Evolutionary conservation across 2,888 invertebrate species (phyloP).

Genomic region (Noctua janthina): DNA sequence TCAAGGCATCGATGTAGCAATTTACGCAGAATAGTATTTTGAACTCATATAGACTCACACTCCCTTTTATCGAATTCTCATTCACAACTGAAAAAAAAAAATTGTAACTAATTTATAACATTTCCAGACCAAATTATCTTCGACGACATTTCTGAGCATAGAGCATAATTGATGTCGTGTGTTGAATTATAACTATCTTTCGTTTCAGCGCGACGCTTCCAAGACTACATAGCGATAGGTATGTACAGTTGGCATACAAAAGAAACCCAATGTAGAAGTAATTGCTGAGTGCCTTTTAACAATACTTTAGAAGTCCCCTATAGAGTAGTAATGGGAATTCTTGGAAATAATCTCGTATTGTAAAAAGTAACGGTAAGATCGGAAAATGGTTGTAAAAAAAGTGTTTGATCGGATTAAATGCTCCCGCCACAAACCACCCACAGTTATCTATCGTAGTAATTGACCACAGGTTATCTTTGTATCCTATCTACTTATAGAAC

Average conservation of each 20-base stretch:
- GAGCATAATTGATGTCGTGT: too few relatives aligned
- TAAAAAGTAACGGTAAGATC: conserved; percentile 8
- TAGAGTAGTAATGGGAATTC: background rate
- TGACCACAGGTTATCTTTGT: conserved; percentile 12
- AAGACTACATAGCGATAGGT: background rate
- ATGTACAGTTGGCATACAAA: background rate
- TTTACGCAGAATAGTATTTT: too few relatives aligned
- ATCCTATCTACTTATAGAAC: background rate
- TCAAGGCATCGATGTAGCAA: too few relatives aligned
- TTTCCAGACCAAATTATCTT: background rate
- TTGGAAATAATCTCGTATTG: background rate
- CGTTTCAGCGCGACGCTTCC: background rate
- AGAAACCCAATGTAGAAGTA: background rate
- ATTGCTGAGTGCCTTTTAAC: background rate
- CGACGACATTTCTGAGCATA: background rate
- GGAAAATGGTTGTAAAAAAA: conserved; percentile 20
- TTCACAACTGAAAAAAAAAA: background rate
- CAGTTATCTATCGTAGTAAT: background rate
- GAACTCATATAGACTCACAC: too few relatives aligned
- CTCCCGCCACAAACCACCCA: background rate
- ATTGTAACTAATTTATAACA: background rate
- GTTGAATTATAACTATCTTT: background rate
- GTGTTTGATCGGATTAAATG: background rate
- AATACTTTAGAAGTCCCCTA: background rate
- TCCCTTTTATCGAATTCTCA: background rate